Evolutionary conservation across 2,888 invertebrate species (phyloP), one percentile per base, ranked within the genome.

Genomic region (Mechanitis mazaeus): DNA sequence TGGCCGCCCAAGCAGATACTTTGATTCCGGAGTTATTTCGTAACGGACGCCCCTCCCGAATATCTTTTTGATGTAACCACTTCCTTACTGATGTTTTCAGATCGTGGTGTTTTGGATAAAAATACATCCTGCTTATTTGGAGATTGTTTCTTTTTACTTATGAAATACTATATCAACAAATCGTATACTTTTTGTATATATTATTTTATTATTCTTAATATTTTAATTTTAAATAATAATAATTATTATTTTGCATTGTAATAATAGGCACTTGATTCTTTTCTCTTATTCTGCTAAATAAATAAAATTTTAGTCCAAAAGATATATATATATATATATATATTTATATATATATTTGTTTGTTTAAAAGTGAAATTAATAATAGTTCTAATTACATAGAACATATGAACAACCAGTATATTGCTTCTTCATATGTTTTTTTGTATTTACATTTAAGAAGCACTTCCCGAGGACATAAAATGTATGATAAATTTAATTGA

Each of bases 21-120:
- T 84, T 84, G 84, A 82, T 79, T 82, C 67, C 72, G 72, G 74
- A 79, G 81, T 80, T 78, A 83, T 84, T 85, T 77, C 72, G 79
- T 75, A 78, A 77, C 76, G 72, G 66, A 61, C 68, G 54, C 61
- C 62, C 60, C 70, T 70, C 72, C 72, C 68, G 77, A 76, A 81
- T 81, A 78, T 84, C 82, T 86, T 87, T 87, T 88, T 86, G 87
- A 87, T 85, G 71, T 76, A 74, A 85, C 89, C 87, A 85, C 87
- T 87, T 87, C 88, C 87, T 71, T 72, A 72, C 72, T 68, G 74
- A 72, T 62, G 56, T 46, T 53, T 35, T 56, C 57, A 59, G 63
- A 64, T 65, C 60, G 46, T 61, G 60, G 47, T 45, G 47, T 28
- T 42, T 9, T 58, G 28, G 42, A 20, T 45, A 31, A 35, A 58